Evolutionary conservation across 2,113 vertebrate genomes (phyloP).

Genomic region (Dolichotis patagonum): DNA sequence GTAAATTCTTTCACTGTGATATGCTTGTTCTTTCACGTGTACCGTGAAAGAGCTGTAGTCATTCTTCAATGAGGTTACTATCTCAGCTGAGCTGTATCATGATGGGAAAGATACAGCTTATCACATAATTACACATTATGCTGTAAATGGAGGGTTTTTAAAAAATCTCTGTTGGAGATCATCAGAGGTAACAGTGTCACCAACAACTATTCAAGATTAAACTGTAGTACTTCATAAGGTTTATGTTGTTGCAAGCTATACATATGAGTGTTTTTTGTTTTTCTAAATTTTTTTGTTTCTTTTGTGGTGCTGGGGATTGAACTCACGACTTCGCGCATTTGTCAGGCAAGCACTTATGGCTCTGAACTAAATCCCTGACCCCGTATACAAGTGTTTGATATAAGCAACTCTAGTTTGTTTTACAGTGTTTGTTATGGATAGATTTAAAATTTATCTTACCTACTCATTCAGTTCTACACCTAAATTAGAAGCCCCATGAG

Average conservation of each 20-base stretch:
- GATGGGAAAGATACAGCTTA: not conserved
- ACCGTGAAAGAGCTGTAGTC: not conserved
- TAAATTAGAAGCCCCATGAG: slow-evolving; percentile 1
- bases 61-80: not conserved
- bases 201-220: not conserved
- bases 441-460: slow-evolving; percentile 22
- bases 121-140: not conserved
- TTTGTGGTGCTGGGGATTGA: too few relatives aligned
- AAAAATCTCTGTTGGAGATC: too few relatives aligned
- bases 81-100: not conserved
- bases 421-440: not conserved
- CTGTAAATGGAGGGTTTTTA: not conserved
- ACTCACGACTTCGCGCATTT: too few relatives aligned
- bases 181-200: not conserved
- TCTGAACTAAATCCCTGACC: too few relatives aligned
- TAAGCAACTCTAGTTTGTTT: not conserved
- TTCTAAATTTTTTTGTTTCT: too few relatives aligned
- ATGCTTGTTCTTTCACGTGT: not conserved
- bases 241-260: not conserved
- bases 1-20: not conserved
- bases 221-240: not conserved
- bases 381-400: too few relatives aligned
- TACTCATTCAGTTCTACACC: not conserved
- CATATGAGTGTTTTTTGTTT: too few relatives aligned
- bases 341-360: too few relatives aligned